A percentile compares a stretch with the other conserved stretches of the same genome.
Evolutionary conservation across 2,797 vertebrate genomes (phyloP).

Genomic region (Cyclura pinguis): DNA sequence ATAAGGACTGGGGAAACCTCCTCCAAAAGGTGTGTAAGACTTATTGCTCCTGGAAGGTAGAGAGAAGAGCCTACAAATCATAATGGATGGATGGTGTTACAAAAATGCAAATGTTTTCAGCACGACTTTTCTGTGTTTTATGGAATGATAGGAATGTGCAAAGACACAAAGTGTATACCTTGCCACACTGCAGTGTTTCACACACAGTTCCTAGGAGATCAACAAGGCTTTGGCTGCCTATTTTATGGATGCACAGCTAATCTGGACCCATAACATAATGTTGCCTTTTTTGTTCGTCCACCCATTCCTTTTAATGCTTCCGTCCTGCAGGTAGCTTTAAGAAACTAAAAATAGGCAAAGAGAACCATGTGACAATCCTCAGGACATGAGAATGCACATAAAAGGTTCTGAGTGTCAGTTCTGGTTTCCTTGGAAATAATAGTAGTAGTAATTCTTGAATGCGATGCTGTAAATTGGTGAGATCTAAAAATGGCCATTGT

Average conservation of each 20-base stretch:
- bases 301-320: constrained; percentile 71
- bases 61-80: constrained; percentile 60
- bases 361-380: constrained; percentile 73
- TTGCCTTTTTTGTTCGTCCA: constrained; percentile 53
- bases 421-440: constrained; percentile 79
- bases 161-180: constrained; percentile 56
- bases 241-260: constrained; percentile 44
- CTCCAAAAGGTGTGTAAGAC: constrained; percentile 49
- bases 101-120: constrained; percentile 65
- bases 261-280: constrained; percentile 18
- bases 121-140: constrained; percentile 45
- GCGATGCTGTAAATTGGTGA: constrained; percentile 43
- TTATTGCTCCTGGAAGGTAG: constrained; percentile 61
- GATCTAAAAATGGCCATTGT: constrained; percentile 47
- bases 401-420: constrained; percentile 66
- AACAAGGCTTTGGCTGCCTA: neutral
- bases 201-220: constrained; percentile 38
- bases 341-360: constrained; percentile 77
- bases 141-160: constrained; percentile 46
- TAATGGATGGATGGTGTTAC: constrained; percentile 68
- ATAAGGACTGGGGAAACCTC: constrained; percentile 39
- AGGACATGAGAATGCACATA: constrained; percentile 75
- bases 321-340: constrained; percentile 69
- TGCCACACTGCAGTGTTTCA: constrained; percentile 34
- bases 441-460: constrained; percentile 75